Base-by-base conservation (phyloP, 2,113 vertebrate genomes). In the Cryptomyrus ogoouensis region DNA sequence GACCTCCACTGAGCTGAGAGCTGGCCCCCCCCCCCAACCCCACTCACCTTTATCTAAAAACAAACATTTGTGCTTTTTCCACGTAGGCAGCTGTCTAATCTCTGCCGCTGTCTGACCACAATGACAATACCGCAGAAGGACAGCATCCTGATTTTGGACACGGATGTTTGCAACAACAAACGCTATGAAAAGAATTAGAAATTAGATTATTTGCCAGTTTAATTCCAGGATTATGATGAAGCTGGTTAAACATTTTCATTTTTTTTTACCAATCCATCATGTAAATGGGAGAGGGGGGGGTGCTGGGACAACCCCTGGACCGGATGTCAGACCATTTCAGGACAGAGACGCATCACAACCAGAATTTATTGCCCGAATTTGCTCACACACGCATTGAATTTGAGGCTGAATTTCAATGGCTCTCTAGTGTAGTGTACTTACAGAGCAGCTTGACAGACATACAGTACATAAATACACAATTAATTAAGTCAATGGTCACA, bases 41-140 rank as follows among this genome's bases (percentile, higher is more conserved):
- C 42, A 77, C 35, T 80, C 88, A 19, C 46, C 83, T 87, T 88
- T 92, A 91, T 92, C 92, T 85, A 56, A 87, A 83, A 10, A 53
- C 88, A 86, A 88, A 88, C 15, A 84, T 10, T 24, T 66, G 80
- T 66, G 27, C 90, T 90, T 93, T 91, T 91, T 90, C 92, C 90
- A 90, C 46, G 39, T 17, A 42, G 83, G 47, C 62, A 13, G 89
- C 39, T 44, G 53, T 84, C 89, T 62, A 42, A n/a, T 46, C 87
- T 44, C 17, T 24, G 15, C 44, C 1, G 39, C 83, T n/a, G 39
- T 80, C 86, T 39, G 27, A 31, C 86, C 86, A 42, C 52, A 39
- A 87, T 17, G 47, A 47, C 13, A 86, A 86, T n/a, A 86, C n/a
- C 27, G 44, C n/a, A 52, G 47, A 31, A 87, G 62, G n/a, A 52